Percentiles rank a stretch among this genome's conserved stretches.
These are phyloP conservation scores for Chaetops frenatus DNA, from an alignment of 2,113 vertebrate species.

Conservation along the genomic window DNA sequence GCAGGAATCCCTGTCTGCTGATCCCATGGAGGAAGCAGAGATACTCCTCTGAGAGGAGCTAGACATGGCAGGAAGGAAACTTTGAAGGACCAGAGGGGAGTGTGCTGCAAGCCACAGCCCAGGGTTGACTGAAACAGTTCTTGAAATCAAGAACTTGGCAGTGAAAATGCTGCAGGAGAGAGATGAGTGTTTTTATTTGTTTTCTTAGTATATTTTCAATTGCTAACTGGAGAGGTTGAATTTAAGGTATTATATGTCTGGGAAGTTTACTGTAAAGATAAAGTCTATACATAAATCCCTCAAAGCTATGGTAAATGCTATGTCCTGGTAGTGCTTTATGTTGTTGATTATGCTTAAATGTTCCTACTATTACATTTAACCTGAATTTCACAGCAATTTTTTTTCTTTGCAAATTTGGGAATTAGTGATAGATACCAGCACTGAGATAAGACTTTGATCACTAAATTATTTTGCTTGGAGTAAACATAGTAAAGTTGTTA, in stretches of 20 bases:
- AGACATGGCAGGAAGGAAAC: background rate
- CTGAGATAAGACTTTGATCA: background rate
- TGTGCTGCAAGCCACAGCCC: background rate
- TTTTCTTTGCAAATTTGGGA: background rate
- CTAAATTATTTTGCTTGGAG: background rate
- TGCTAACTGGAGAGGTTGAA: background rate
- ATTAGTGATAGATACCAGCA: background rate
- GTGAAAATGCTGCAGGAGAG: background rate
- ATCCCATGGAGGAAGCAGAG: background rate
- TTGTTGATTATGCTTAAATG: background rate
- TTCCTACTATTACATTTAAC: background rate
- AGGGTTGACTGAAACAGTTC: background rate
- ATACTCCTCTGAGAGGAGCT: background rate
- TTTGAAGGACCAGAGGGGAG: background rate
- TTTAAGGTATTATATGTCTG: background rate
- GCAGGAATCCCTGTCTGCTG: background rate
- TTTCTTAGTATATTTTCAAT: background rate
- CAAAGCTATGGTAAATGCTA: background rate
- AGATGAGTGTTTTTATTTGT: background rate
- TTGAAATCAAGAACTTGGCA: background rate
- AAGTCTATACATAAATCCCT: background rate
- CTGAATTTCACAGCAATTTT: background rate
- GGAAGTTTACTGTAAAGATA: background rate
- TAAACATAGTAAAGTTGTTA: background rate
- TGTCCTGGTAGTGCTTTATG: background rate